Base-by-base conservation (phyloP, 2,113 vertebrate genomes). In the Chloropsis cyanopogon region DNA sequence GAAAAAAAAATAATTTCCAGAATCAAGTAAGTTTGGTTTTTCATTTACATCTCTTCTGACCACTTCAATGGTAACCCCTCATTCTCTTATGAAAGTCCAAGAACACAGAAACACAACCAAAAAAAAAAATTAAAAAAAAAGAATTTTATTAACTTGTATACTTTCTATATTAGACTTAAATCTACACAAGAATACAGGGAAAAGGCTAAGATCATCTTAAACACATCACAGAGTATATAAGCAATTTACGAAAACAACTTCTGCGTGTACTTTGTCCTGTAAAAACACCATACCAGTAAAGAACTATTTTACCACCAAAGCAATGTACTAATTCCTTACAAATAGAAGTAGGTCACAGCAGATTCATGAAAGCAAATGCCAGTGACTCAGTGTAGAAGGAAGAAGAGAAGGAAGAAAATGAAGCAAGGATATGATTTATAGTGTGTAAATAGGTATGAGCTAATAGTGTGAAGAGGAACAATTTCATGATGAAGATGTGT, bases 311-410 rank as follows among this genome's bases (percentile, higher is more conserved):
- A 63, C 37, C 69, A 82, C 47, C 54, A 31, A 86, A 89, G 73
- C 78, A 79, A 86, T 17, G 89, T 70, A 78, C 82, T 95, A 82
- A 85, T 89, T 95, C 54, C 53, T 87, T 7, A 21, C 52, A 72
- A 95, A 95, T 13, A 95, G 95, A 95, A 98, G 92, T 97, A 96
- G 97, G 98, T 97, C 97, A 96, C 5, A 22, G 84, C 96, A 93
- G 93, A 96, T 92, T 90, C 95, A 96, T 93, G 92, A 97, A 95
- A 96, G 92, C 83, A 92, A 94, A 73, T 89, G 26, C 86, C 95
- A 96, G 64, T 98, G 97, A 98, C 95, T 98, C 96, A 95, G 29
- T 46, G 25, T 4, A 71, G 75, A 72, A 82, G 59, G 83, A 94
- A 84, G 59, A 94, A 82, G 65, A 82, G 77, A 92, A 84, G 44